Base-by-base conservation (phyloP, 1,140 invertebrate genomes). In the Drosophila nigrodunni region DNA sequence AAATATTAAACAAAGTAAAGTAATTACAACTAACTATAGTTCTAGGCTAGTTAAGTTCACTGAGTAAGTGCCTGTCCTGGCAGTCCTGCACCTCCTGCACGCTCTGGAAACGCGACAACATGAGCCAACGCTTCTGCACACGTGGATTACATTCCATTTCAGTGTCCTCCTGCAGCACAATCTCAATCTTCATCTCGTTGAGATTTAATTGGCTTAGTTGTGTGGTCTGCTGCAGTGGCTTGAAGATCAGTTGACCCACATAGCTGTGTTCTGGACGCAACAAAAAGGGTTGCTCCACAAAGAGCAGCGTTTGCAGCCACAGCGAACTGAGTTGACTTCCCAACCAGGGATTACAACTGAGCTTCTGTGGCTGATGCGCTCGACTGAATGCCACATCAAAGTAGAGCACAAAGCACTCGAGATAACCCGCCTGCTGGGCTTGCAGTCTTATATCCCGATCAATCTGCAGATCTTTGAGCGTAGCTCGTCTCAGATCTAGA, bases 301-400 rank as follows among this genome's bases (percentile, higher is more conserved):
- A 92, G 7, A 92, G 76, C 1, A 81, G 25, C 0, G 87, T 78
- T 18, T 92, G 90, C 34, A 73, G 68, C 86, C 86, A 91, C 4
- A 82, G 41, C 0, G 79, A 89, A 7, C 82, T 80, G 7, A 21
- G 34, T 1, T n/a, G n/a, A 0, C 5, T 5, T 2, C 30, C 15
- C 8, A 72, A 10, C n/a, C 60, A 73, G 13, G 78, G 60, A 69
- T 88, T 77, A 39, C 80, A 78, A 39, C 77, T 83, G 13, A 91
- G 61, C 52, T 35, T 50, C 1, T 68, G 15, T 1, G 73, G 64
- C 3, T 8, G 44, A 55, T 83, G 83, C 0, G 81, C 68, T 7
- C 76, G 78, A 66, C 81, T 86, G 10, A 91, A 92, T 8, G 55
- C 49, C 25, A 90, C 87, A 59, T 90, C 79, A 7, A 92, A 92